phyloP scores from a whole-genome alignment of 2,888 invertebrate species.

The Lamellibrachia satsuma region DNA sequence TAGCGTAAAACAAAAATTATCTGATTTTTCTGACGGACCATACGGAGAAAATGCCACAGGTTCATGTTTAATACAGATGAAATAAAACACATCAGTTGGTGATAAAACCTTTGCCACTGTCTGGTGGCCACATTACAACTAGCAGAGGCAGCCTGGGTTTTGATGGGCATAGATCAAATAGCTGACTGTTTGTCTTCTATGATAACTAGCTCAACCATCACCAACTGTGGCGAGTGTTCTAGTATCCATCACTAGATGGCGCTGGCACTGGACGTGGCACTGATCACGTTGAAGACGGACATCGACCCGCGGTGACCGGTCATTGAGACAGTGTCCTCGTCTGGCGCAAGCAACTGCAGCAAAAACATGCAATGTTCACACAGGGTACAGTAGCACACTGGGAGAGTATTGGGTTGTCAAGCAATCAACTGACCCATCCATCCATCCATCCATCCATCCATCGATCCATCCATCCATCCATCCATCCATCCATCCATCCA shows the following conservation, averaged over 20 bases:
- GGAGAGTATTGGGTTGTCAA: not conserved
- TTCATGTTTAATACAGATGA: not conserved
- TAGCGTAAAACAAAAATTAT: not conserved
- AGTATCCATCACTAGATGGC: constrained; percentile 24
- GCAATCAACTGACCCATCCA: not conserved
- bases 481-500: too few species aligned
- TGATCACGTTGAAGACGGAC: constrained; percentile 40
- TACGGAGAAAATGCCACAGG: not conserved
- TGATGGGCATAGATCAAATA: not conserved
- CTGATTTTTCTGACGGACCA: not conserved
- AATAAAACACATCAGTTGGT: not conserved
- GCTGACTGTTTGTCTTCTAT: not conserved
- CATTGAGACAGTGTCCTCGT: constrained; percentile 32
- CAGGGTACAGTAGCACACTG: not conserved
- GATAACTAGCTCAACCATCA: not conserved
- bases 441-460: not conserved
- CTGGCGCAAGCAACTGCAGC: constrained; percentile 33
- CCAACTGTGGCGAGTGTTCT: not conserved
- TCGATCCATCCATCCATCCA: too few species aligned
- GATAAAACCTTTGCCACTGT: not conserved
- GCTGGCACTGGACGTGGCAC: constrained; percentile 35
- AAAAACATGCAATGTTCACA: not conserved
- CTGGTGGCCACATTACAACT: not conserved
- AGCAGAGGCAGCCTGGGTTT: not conserved
- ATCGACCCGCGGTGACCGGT: constrained; percentile 36